Percentiles rank a stretch among this genome's conserved stretches.
These are phyloP conservation scores for Aspidoscelis tigris DNA, from an alignment of 2,113 vertebrate genomes.

Conservation along the genomic window DNA sequence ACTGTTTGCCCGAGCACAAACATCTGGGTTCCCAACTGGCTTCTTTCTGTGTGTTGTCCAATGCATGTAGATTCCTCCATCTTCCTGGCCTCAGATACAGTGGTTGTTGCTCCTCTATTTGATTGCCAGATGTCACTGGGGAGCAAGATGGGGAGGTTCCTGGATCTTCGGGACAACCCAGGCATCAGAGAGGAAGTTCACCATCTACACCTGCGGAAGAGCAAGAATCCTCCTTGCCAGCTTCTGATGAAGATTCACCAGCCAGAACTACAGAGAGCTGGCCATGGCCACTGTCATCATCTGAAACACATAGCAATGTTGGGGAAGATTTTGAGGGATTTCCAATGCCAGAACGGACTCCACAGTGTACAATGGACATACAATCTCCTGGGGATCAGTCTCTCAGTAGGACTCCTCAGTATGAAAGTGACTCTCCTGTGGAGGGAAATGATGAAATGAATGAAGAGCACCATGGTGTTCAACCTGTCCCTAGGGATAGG, in stretches of 20 bases:
- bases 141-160: slow-evolving; percentile 78
- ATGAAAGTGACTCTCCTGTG: slow-evolving; percentile 78
- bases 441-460: slow-evolving; percentile 76
- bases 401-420: slow-evolving; percentile 77
- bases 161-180: slow-evolving; percentile 74
- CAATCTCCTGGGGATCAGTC: slow-evolving; percentile 73
- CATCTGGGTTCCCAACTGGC: slow-evolving; percentile 77
- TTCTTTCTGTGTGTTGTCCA: slow-evolving; percentile 79
- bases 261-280: slow-evolving; percentile 77
- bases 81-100: slow-evolving; percentile 78
- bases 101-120: slow-evolving; percentile 80
- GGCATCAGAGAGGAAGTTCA: slow-evolving; percentile 73
- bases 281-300: slow-evolving; percentile 75
- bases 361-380: slow-evolving; percentile 74
- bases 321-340: slow-evolving; percentile 78
- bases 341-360: slow-evolving; percentile 74
- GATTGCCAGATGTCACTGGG: slow-evolving; percentile 79
- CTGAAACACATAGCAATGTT: slow-evolving; percentile 76
- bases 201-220: slow-evolving; percentile 74
- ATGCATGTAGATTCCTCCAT: slow-evolving; percentile 78
- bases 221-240: slow-evolving; percentile 74
- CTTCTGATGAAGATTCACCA: slow-evolving; percentile 74
- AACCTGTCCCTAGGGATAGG: slow-evolving; percentile 76
- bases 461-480: slow-evolving; percentile 75
- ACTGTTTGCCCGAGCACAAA: slow-evolving; percentile 75